Conservation (phyloP, 2,888 invertebrate genomes). For the Caenorhabditis sp. region DNA sequence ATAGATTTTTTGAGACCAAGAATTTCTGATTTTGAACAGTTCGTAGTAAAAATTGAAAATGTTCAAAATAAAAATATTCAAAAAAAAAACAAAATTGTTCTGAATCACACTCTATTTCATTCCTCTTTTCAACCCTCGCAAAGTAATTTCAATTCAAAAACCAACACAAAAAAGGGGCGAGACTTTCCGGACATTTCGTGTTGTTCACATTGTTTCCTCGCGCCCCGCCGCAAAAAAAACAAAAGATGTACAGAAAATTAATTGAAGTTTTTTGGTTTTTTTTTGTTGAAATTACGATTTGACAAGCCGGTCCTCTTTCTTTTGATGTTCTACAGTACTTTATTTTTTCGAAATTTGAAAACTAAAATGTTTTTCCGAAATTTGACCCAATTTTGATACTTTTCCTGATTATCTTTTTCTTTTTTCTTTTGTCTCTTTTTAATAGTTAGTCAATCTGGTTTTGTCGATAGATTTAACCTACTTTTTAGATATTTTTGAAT, state of each 20-base stretch:
- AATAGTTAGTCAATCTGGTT: too few species aligned
- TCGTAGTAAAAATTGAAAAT: too few species aligned
- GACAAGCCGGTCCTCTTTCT: too few species aligned
- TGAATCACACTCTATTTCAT: too few species aligned
- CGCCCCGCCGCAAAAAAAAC: background rate
- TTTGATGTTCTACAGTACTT: too few species aligned
- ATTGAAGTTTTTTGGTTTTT: background rate
- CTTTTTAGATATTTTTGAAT: too few species aligned
- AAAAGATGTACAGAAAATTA: conserved; percentile 1
- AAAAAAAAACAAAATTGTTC: too few species aligned
- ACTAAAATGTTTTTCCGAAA: background rate
- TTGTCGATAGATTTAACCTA: too few species aligned
- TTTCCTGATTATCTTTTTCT: background rate
- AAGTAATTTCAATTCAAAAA: conserved; percentile 1
- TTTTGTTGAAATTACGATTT: background rate
- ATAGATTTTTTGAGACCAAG: too few species aligned
- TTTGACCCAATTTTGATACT: conserved; percentile 4
- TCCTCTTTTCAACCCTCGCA: background rate
- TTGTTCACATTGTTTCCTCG: background rate
- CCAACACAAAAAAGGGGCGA: background rate
- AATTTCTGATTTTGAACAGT: too few species aligned
- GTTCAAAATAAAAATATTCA: too few species aligned
- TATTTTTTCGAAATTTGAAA: too few species aligned
- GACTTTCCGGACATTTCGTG: conserved; percentile 1
- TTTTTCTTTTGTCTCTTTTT: background rate